A percentile compares a stretch with the other conserved stretches of the same genome.
These are phyloP conservation scores for Prunella fulvescens DNA, from an alignment of 2,113 vertebrate species.

Conservation along the genomic window DNA sequence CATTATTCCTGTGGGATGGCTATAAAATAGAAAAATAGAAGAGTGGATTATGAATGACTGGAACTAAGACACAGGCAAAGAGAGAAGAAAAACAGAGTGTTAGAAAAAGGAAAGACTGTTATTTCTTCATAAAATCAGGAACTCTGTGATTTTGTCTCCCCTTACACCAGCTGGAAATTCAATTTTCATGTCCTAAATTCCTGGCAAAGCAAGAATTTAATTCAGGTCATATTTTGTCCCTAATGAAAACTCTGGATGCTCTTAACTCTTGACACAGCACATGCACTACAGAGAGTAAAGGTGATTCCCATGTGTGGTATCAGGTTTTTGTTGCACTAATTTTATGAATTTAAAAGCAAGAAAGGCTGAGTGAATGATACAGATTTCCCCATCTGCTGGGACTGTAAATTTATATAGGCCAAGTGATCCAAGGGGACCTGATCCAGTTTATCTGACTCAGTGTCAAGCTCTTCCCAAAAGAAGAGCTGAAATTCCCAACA, in stretches of 20 bases:
- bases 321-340: neutral
- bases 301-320: neutral
- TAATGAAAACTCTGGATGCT: neutral
- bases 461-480: neutral
- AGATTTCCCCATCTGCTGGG: neutral
- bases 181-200: neutral
- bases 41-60: neutral
- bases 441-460: neutral
- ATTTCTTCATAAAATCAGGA: neutral
- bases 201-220: neutral
- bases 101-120: neutral
- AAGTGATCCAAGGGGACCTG: neutral
- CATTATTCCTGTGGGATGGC: conserved; percentile 28
- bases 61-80: neutral
- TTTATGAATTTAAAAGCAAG: neutral
- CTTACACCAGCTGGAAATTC: neutral
- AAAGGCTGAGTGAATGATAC: neutral
- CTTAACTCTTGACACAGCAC: neutral
- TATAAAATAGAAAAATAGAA: conserved; percentile 49
- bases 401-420: neutral
- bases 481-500: neutral
- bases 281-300: neutral
- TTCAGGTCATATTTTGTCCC: neutral
- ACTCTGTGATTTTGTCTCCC: neutral
- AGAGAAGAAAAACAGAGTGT: neutral